Percentiles rank a stretch among this genome's conserved stretches.
Conservation (phyloP, 2,888 invertebrate species). For the Phasia obesa region DNA sequence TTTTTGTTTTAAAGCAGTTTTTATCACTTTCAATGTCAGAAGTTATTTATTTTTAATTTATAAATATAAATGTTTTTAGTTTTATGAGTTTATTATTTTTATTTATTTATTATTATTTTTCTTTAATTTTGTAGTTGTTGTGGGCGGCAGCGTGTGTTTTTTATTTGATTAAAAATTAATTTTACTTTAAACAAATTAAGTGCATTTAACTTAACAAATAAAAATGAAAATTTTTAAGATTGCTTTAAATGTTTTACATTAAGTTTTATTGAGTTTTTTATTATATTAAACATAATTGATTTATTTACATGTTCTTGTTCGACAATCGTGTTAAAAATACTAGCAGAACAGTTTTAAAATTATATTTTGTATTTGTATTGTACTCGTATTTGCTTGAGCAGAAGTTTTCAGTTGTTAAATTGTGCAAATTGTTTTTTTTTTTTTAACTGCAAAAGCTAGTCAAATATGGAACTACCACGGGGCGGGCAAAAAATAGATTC, state of each 20-base stretch:
- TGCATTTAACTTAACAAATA: slow-evolving; percentile 44
- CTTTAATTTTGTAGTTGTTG: slow-evolving; percentile 42
- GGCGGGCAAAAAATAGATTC: too few relatives aligned
- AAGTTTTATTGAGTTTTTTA: background rate
- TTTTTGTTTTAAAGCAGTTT: too few relatives aligned
- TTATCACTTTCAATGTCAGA: too few relatives aligned
- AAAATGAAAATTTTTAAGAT: slow-evolving; percentile 15
- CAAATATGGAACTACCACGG: too few relatives aligned
- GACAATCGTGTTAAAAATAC: slow-evolving; percentile 22
- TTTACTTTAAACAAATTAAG: slow-evolving; percentile 3
- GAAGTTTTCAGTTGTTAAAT: too few relatives aligned
- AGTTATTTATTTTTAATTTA: too few relatives aligned
- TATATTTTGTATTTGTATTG: too few relatives aligned
- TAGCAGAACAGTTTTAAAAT: background rate
- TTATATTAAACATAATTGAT: slow-evolving; percentile 23
- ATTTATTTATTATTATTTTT: slow-evolving; percentile 16
- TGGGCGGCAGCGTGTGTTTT: slow-evolving; percentile 72
- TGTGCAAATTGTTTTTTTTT: too few relatives aligned
- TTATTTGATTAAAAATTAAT: slow-evolving; percentile 27
- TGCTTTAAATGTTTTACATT: slow-evolving; percentile 2
- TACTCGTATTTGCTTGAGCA: too few relatives aligned
- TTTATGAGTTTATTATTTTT: background rate
- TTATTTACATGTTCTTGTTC: background rate
- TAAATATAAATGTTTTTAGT: too few relatives aligned
- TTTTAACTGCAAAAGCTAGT: too few relatives aligned